Evolutionary conservation across 2,797 vertebrate genomes (phyloP).

Genomic region (Esox masquinongy): DNA sequence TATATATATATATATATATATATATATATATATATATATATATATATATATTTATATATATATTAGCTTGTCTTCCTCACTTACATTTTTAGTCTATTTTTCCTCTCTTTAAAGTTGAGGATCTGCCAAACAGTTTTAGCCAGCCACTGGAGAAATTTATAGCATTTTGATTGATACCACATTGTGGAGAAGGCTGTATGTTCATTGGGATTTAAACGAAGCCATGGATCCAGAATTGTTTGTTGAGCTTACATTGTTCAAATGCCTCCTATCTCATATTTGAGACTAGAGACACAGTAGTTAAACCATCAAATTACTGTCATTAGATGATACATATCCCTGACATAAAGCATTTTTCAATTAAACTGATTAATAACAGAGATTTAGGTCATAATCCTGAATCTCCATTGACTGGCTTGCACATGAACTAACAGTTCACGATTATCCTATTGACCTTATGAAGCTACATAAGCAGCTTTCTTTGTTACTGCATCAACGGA

Average conservation of each 20-base stretch:
- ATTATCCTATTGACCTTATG: neutral
- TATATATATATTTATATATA: too few relatives aligned
- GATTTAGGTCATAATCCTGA: neutral
- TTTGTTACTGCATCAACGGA: neutral
- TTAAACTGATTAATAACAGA: neutral
- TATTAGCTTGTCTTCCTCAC: slow-evolving; percentile 3
- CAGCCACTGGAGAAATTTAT: slow-evolving; percentile 23
- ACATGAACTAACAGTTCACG: neutral
- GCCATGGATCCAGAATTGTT: slow-evolving; percentile 29
- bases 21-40: too few relatives aligned
- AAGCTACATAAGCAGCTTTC: neutral
- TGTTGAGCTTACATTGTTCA: slow-evolving; percentile 24
- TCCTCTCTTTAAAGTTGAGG: too few relatives aligned
- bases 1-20: too few relatives aligned
- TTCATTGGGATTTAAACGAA: slow-evolving; percentile 4
- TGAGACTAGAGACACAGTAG: neutral
- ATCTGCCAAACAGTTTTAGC: neutral
- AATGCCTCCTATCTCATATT: neutral
- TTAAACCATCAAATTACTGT: neutral
- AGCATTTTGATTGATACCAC: slow-evolving; percentile 45
- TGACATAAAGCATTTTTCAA: neutral
- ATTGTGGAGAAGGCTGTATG: slow-evolving; percentile 22
- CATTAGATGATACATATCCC: slow-evolving; percentile 2
- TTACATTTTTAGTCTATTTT: too few relatives aligned
- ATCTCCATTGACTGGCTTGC: too few relatives aligned